phyloP scores from a whole-genome alignment of 2,888 invertebrate species.

The Nemapogon koenigi region DNA sequence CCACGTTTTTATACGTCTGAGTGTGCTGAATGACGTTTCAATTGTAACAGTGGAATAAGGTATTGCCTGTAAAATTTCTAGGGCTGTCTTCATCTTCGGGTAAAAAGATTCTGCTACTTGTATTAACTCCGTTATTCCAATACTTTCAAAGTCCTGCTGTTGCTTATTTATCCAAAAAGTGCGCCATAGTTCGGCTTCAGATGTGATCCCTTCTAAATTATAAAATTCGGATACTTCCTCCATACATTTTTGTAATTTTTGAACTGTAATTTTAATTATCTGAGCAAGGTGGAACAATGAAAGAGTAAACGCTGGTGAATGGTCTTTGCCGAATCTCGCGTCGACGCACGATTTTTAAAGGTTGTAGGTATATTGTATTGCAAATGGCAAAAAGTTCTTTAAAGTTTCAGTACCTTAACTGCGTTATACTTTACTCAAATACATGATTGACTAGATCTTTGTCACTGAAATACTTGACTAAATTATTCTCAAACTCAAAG shows the following conservation, averaged over 20 bases:
- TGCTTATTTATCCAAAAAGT: slow-evolving; percentile 10
- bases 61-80: slow-evolving; percentile 13
- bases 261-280: slow-evolving; percentile 11
- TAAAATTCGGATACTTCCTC: slow-evolving; percentile 4
- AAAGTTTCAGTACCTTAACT: too few relatives aligned
- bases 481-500: too few relatives aligned
- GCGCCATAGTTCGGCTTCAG: slow-evolving; percentile 10
- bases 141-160: slow-evolving; percentile 6
- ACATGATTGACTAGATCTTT: too few relatives aligned
- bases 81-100: slow-evolving; percentile 13
- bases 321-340: slow-evolving; percentile 9
- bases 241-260: slow-evolving; percentile 4
- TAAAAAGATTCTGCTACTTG: slow-evolving; percentile 11
- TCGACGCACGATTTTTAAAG: not conserved
- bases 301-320: slow-evolving; percentile 8
- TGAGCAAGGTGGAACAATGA: slow-evolving; percentile 10
- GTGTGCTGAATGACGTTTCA: slow-evolving; percentile 15
- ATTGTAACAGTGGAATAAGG: slow-evolving; percentile 13
- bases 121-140: slow-evolving; percentile 10
- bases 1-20: slow-evolving; percentile 15
- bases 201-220: slow-evolving; percentile 2
- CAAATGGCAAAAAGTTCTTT: not conserved
- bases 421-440: too few relatives aligned
- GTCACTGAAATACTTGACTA: too few relatives aligned
- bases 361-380: not conserved